These are phyloP conservation scores for Papilio gigon DNA, from an alignment of 2,888 invertebrate species.

Conservation along the genomic window DNA sequence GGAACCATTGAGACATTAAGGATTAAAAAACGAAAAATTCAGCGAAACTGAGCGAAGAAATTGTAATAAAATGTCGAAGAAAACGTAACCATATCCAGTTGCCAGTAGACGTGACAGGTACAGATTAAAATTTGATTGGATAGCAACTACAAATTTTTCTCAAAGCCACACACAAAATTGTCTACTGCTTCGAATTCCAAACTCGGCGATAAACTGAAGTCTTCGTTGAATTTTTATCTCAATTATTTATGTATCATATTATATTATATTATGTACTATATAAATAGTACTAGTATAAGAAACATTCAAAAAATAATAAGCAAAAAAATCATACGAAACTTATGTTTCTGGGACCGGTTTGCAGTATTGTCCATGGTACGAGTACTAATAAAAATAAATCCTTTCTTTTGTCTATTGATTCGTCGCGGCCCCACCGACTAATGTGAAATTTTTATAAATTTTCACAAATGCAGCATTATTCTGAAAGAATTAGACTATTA, in stretches of 20 bases:
- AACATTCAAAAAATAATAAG: background rate
- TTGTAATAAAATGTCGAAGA: constrained; percentile 38
- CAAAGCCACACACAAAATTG: background rate
- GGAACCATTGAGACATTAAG: constrained; percentile 28
- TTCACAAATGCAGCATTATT: constrained; percentile 57
- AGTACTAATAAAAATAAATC: constrained; percentile 52
- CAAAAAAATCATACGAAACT: background rate
- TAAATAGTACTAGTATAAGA: background rate
- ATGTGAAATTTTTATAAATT: constrained; percentile 65
- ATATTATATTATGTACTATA: no score
- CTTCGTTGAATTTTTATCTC: background rate
- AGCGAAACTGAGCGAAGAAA: no score
- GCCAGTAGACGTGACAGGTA: constrained; percentile 45
- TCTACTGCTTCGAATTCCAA: background rate
- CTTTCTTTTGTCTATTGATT: constrained; percentile 77
- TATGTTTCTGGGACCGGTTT: constrained; percentile 20
- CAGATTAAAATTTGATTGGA: constrained; percentile 15
- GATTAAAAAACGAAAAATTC: constrained; percentile 34
- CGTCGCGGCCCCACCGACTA: constrained; percentile 76
- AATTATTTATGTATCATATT: no score
- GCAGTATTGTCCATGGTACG: constrained; percentile 50
- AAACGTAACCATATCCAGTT: constrained; percentile 22
- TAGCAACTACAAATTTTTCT: background rate
- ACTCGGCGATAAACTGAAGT: background rate
- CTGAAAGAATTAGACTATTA: constrained; percentile 55